phyloP scores from a whole-genome alignment of 2,113 vertebrate genomes.

The Pagrus major region DNA sequence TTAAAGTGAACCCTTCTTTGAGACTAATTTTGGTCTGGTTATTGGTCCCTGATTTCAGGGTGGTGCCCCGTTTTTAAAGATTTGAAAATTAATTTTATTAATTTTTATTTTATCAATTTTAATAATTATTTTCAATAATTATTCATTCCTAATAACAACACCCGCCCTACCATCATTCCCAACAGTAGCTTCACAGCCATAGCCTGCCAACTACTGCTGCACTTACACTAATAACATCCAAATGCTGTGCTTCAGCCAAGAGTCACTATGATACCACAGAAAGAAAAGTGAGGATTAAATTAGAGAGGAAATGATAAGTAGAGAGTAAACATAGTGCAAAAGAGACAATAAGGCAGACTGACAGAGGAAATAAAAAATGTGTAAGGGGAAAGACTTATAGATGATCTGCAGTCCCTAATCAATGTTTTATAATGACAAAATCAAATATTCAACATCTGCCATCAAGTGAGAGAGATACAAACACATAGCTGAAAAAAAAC shows the following conservation, averaged over 20 bases:
- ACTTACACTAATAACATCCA: neutral
- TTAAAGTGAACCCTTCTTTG: too few relatives aligned
- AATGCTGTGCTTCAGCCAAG: neutral
- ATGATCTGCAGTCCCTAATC: conserved; percentile 29
- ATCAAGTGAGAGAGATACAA: neutral
- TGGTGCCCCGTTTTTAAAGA: too few relatives aligned
- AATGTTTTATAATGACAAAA: conserved; percentile 42
- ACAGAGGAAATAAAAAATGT: neutral
- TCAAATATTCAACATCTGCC: conserved; percentile 52
- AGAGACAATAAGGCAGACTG: neutral
- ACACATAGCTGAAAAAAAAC: neutral
- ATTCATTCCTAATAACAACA: too few relatives aligned
- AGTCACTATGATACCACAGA: neutral
- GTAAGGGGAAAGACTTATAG: neutral
- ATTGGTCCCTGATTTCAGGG: too few relatives aligned
- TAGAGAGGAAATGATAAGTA: neutral
- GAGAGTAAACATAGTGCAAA: neutral
- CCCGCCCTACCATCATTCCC: too few relatives aligned
- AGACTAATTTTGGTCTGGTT: too few relatives aligned
- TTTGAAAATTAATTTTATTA: too few relatives aligned
- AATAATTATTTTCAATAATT: too few relatives aligned
- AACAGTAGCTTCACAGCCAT: neutral
- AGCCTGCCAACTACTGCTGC: neutral
- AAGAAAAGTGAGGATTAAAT: neutral
- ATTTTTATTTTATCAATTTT: too few relatives aligned